These are phyloP conservation scores for Urechis unicinctus DNA, from an alignment of 2,888 invertebrate species.

Conservation along the genomic window DNA sequence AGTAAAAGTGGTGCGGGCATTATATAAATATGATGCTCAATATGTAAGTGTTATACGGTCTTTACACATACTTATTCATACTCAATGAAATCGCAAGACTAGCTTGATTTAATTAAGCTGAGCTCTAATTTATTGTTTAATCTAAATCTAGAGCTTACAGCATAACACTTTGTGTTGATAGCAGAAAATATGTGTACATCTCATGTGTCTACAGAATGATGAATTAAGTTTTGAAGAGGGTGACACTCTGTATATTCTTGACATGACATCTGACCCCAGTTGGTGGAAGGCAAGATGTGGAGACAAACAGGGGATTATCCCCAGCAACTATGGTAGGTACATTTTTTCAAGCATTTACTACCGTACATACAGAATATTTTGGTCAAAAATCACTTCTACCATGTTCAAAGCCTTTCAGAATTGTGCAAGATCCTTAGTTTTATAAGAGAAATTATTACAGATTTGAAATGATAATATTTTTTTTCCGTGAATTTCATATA, in stretches of 20 bases:
- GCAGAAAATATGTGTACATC: not conserved
- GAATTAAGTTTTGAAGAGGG: slow-evolving; percentile 64
- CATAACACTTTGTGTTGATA: too few species aligned
- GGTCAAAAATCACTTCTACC: too few species aligned
- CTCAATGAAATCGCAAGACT: too few species aligned
- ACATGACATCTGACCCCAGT: slow-evolving; percentile 54
- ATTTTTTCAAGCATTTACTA: not conserved
- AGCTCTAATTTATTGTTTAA: too few species aligned
- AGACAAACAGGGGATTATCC: slow-evolving; percentile 56
- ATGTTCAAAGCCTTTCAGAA: too few species aligned
- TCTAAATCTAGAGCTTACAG: too few species aligned
- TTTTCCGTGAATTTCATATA: too few species aligned
- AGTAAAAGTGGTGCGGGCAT: slow-evolving; percentile 58
- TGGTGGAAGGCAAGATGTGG: slow-evolving; percentile 60
- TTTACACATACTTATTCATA: too few species aligned
- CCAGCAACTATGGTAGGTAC: slow-evolving; percentile 58
- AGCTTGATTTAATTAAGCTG: not conserved
- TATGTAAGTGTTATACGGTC: slow-evolving; percentile 53
- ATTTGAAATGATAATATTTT: too few species aligned
- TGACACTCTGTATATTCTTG: slow-evolving; percentile 59
- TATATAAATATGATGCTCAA: slow-evolving; percentile 58
- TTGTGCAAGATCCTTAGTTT: too few species aligned
- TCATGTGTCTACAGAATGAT: slow-evolving; percentile 44
- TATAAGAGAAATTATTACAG: too few species aligned
- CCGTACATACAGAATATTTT: too few species aligned